phyloP scores from a whole-genome alignment of 1,140 invertebrate genomes.

The Metopolophium dirhodum region DNA sequence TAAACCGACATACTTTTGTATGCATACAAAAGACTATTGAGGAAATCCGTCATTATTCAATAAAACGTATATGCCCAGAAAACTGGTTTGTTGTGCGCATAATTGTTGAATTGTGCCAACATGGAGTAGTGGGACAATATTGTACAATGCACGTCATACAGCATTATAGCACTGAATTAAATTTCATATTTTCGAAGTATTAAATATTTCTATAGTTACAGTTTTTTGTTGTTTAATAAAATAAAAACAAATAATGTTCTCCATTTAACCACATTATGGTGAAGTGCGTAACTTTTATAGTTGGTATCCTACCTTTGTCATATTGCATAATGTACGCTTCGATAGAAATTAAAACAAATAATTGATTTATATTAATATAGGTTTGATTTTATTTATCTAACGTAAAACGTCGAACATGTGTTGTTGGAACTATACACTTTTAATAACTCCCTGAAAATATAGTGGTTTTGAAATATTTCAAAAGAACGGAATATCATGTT shows the following conservation, averaged over 20 bases:
- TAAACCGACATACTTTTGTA: constrained; percentile 25
- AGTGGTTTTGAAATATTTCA: constrained; percentile 9
- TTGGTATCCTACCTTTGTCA: background rate
- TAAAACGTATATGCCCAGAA: background rate
- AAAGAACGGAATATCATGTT: background rate
- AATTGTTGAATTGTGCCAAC: constrained; percentile 35
- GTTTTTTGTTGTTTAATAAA: background rate
- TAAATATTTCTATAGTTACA: background rate
- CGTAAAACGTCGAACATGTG: background rate
- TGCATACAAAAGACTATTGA: background rate
- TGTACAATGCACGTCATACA: background rate
- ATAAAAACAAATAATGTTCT: background rate
- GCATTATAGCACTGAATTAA: background rate
- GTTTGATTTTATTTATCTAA: constrained; percentile 6
- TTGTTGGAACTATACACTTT: background rate
- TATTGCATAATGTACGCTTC: background rate
- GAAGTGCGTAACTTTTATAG: background rate
- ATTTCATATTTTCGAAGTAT: background rate
- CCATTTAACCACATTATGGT: background rate
- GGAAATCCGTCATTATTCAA: constrained; percentile 44
- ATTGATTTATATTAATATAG: constrained; percentile 18
- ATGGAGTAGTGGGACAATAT: background rate
- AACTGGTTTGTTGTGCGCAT: background rate
- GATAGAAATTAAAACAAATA: background rate
- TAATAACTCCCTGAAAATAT: background rate